Base-by-base conservation (phyloP, 2,888 invertebrate species). In the Oxycera nigricornis region DNA sequence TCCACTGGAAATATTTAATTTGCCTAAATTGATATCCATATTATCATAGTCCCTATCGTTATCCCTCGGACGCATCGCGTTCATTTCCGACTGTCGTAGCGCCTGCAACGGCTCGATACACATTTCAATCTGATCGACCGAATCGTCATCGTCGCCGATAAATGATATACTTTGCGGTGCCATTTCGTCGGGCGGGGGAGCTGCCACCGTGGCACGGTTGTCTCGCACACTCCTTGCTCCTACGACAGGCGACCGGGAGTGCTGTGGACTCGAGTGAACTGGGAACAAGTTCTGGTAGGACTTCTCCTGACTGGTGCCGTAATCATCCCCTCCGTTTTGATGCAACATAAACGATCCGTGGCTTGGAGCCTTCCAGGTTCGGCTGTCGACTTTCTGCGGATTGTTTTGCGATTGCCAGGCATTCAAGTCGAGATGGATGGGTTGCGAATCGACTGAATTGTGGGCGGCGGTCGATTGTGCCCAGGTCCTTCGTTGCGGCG, bases 111-210 rank as follows among this genome's bases (percentile, higher is more conserved):
- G 81, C 74, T 85, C 84, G 22, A 84, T 83, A 74, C 82, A 83
- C 73, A 83, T 83, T 79, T 86, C 86, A 59, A 84, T 81, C 76
- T 84, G 84, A 4, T 85, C 85, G 4, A 78, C 79, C 17, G 83
- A 83, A 84, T 88, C 88, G 61, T 86, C 87, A 26, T 90, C 89
- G 83, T 89, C 91, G 81, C 94, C 95, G 79, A 95, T 95, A 82
- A 96, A 96, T 73, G 95, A 95, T 81, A 96, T 95, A 86, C 93
- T 95, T 83, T 96, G 96, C 0, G 96, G 95, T 80, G 94, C 95
- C 95, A 96, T 95, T 82, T 94, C 94, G 82, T 94, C 94, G 73
- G 91, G 89, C 30, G 91, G 91, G 55, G 91, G 90, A 59, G 78
- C 76, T 78, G 82, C 79, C 11, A 77, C 74, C 76, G 80, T 73